Percentiles rank a stretch among this genome's conserved stretches.
These are phyloP conservation scores for Hylaeus anthracinus DNA, from an alignment of 1,140 invertebrate species.

Conservation along the genomic window DNA sequence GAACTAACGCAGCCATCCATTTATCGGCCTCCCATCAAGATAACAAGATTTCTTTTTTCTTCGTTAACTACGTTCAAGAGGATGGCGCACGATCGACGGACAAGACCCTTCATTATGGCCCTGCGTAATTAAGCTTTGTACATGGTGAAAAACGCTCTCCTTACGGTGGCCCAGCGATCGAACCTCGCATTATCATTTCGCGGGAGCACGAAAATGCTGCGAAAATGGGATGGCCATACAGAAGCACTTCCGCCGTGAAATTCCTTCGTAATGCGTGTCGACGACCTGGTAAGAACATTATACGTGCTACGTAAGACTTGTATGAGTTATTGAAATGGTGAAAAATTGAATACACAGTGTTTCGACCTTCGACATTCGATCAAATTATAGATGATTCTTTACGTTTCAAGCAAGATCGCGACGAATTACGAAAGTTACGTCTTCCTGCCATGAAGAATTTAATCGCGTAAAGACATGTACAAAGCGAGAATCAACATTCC, in stretches of 20 bases:
- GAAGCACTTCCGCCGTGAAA: not conserved
- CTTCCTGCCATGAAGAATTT: constrained; percentile 22
- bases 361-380: not conserved
- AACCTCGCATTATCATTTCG: constrained; percentile 33
- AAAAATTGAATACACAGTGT: no score
- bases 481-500: constrained; percentile 15
- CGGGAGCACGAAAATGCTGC: constrained; percentile 6
- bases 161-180: constrained; percentile 27
- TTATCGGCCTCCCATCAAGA: constrained; percentile 63
- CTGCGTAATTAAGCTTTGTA: constrained; percentile 60
- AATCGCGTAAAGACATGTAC: constrained; percentile 40
- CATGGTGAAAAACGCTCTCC: constrained; percentile 31
- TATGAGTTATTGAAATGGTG: no score
- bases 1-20: constrained; percentile 49
- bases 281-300: not conserved
- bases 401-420: not conserved
- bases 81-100: constrained; percentile 22
- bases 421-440: constrained; percentile 29
- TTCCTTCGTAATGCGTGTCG: not conserved
- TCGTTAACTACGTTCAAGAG: constrained; percentile 40
- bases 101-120: constrained; percentile 58
- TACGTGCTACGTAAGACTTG: not conserved
- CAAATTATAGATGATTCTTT: not conserved
- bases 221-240: not conserved
- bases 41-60: constrained; percentile 46